Percentiles rank a stretch among this genome's conserved stretches.
phyloP scores from a whole-genome alignment of 2,797 vertebrate genomes.

The Pogonophryne albipinna region DNA sequence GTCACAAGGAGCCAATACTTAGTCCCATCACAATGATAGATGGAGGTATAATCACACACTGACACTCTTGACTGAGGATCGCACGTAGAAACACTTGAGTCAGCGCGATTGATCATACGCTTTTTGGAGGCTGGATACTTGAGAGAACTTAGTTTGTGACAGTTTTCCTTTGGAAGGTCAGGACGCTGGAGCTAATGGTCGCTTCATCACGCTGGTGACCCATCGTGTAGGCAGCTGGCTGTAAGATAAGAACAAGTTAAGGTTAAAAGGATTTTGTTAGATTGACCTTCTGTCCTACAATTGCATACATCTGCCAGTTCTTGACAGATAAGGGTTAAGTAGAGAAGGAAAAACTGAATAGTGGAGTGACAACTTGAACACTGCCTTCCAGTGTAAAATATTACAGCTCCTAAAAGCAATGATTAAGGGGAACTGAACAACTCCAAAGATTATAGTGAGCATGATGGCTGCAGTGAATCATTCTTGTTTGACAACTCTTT shows the following conservation, averaged over 20 bases:
- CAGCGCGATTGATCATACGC: slow-evolving; percentile 84
- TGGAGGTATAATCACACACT: slow-evolving; percentile 84
- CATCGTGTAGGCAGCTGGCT: slow-evolving; percentile 62
- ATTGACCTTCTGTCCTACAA: slow-evolving; percentile 58
- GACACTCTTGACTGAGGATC: slow-evolving; percentile 80
- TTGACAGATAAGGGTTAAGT: slow-evolving; percentile 64
- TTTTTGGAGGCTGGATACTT: slow-evolving; percentile 76
- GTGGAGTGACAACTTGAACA: slow-evolving; percentile 49
- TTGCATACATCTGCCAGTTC: slow-evolving; percentile 58
- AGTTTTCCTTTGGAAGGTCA: slow-evolving; percentile 86
- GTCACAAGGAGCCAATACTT: slow-evolving; percentile 85
- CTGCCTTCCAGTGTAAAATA: slow-evolving; percentile 44
- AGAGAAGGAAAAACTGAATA: slow-evolving; percentile 28
- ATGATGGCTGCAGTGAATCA: slow-evolving; percentile 44
- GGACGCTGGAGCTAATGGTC: slow-evolving; percentile 67
- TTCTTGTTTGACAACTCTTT: slow-evolving; percentile 52
- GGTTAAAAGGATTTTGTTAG: slow-evolving; percentile 71
- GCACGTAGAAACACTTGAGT: slow-evolving; percentile 82
- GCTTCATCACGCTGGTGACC: slow-evolving; percentile 72
- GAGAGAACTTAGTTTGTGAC: slow-evolving; percentile 84
- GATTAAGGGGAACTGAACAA: slow-evolving; percentile 44
- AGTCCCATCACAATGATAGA: slow-evolving; percentile 86
- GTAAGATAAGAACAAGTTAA: slow-evolving; percentile 68
- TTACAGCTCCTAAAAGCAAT: slow-evolving; percentile 36
- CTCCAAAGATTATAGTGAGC: slow-evolving; percentile 49